phyloP scores from a whole-genome alignment of 2,113 vertebrate species.

The Leptobrachium ailaonicum region DNA sequence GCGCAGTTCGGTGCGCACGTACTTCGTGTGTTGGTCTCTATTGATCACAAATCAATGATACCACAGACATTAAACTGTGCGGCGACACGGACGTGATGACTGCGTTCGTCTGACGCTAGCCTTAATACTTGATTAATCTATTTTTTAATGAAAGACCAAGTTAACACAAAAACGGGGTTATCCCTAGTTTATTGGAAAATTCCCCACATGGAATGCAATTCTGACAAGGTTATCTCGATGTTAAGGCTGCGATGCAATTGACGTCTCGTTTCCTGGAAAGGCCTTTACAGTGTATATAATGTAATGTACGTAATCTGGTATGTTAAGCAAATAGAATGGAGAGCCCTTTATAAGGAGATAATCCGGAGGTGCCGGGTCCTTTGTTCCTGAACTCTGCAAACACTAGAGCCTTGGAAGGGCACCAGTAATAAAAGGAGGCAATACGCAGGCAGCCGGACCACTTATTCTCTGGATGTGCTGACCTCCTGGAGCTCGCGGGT shows the following conservation, averaged over 20 bases:
- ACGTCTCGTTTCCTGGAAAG: constrained; percentile 28
- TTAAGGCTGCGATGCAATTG: constrained; percentile 27
- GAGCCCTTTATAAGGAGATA: not conserved
- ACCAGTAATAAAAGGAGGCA: constrained; percentile 15
- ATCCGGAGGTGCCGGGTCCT: constrained; percentile 1
- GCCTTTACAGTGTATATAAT: constrained; percentile 13
- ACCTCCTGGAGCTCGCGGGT: constrained; percentile 22
- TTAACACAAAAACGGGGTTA: too few species aligned
- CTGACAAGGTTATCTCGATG: constrained; percentile 37
- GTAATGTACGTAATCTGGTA: constrained; percentile 19
- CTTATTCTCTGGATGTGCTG: constrained; percentile 27
- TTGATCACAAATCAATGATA: too few species aligned
- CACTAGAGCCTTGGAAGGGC: not conserved
- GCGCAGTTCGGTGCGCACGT: too few species aligned
- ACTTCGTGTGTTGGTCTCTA: too few species aligned
- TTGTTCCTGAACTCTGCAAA: not conserved
- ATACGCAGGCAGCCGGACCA: constrained; percentile 1
- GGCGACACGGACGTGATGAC: too few species aligned
- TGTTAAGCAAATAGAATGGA: constrained; percentile 1
- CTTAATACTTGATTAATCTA: too few species aligned
- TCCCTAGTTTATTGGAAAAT: too few species aligned
- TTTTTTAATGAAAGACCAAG: too few species aligned
- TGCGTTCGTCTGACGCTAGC: too few species aligned
- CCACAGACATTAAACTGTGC: too few species aligned
- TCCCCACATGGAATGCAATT: not conserved